Conservation (phyloP, 2,888 invertebrate genomes). For the Cybosia mesomella region DNA sequence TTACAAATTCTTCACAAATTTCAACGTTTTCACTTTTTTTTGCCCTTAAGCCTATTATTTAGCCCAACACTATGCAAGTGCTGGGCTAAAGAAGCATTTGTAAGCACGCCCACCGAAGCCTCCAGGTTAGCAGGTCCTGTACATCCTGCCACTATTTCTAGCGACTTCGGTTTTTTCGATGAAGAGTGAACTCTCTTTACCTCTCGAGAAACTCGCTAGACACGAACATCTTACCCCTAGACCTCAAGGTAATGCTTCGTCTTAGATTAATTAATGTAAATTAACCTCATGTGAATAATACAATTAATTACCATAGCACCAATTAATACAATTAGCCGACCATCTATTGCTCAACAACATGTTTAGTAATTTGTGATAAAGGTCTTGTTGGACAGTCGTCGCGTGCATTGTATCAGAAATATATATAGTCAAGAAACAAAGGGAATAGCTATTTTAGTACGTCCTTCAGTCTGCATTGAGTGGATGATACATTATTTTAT, state of each 20-base stretch:
- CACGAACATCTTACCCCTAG: neutral
- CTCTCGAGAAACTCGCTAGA: neutral
- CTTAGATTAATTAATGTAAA: neutral
- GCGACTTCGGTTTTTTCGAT: neutral
- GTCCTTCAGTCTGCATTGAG: neutral
- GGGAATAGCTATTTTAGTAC: constrained; percentile 6
- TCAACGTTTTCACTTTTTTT: too few relatives aligned
- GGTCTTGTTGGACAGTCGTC: constrained; percentile 3
- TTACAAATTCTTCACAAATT: too few relatives aligned
- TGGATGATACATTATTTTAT: constrained; percentile 8
- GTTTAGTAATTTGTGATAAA: constrained; percentile 33
- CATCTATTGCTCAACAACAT: constrained; percentile 28
- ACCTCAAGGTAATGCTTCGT: neutral
- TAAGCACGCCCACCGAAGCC: too few relatives aligned
- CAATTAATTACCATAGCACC: neutral
- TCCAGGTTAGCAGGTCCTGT: too few relatives aligned
- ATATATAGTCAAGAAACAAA: constrained; percentile 17
- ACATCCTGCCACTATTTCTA: neutral
- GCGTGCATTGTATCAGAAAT: constrained; percentile 19
- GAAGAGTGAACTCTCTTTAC: too few relatives aligned
- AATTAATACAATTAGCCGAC: constrained; percentile 15
- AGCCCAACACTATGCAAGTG: too few relatives aligned
- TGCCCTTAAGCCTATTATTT: too few relatives aligned
- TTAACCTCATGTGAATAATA: neutral
- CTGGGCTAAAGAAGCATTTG: too few relatives aligned